phyloP scores from a whole-genome alignment of 2,797 vertebrate species.

The Echeneis naucrates region DNA sequence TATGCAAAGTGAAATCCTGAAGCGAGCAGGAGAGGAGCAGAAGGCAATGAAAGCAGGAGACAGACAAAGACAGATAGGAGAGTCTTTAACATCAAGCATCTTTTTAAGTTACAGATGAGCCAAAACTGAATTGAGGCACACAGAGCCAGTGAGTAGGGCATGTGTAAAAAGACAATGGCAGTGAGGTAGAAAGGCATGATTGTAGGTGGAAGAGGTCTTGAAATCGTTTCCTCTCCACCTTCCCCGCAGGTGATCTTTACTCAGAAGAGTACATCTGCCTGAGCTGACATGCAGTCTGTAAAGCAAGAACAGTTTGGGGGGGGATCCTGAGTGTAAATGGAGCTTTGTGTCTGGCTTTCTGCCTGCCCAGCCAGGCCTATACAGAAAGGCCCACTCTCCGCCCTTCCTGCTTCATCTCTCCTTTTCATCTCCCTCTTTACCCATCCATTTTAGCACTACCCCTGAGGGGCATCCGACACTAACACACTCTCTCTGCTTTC shows the following conservation, averaged over 20 bases:
- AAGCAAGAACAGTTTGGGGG: slow-evolving; percentile 62
- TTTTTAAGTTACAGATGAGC: slow-evolving; percentile 49
- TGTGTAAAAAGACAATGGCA: slow-evolving; percentile 16
- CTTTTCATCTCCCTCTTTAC: slow-evolving; percentile 91
- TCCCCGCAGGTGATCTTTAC: slow-evolving; percentile 80
- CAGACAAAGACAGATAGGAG: slow-evolving; percentile 54
- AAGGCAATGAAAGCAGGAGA: slow-evolving; percentile 45
- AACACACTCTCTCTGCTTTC: slow-evolving; percentile 79
- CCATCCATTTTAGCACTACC: slow-evolving; percentile 91
- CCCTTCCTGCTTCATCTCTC: slow-evolving; percentile 89
- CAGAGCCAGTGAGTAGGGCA: slow-evolving; percentile 17
- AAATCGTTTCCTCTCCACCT: slow-evolving; percentile 40
- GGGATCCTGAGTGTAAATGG: slow-evolving; percentile 85
- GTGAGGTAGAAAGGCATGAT: slow-evolving; percentile 33
- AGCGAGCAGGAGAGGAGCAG: slow-evolving; percentile 60
- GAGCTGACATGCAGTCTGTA: slow-evolving; percentile 86
- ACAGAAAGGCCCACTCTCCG: slow-evolving; percentile 77
- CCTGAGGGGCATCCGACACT: slow-evolving; percentile 86
- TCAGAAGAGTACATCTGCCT: slow-evolving; percentile 84
- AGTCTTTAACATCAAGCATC: slow-evolving; percentile 44
- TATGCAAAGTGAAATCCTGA: slow-evolving; percentile 83
- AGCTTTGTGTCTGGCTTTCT: slow-evolving; percentile 86
- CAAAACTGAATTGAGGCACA: slow-evolving; percentile 11
- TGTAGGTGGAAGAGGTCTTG: slow-evolving; percentile 39
- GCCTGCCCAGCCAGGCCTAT: slow-evolving; percentile 85